These are phyloP conservation scores for Brachystomella parvula DNA, from an alignment of 1,140 invertebrate genomes.

Conservation along the genomic window DNA sequence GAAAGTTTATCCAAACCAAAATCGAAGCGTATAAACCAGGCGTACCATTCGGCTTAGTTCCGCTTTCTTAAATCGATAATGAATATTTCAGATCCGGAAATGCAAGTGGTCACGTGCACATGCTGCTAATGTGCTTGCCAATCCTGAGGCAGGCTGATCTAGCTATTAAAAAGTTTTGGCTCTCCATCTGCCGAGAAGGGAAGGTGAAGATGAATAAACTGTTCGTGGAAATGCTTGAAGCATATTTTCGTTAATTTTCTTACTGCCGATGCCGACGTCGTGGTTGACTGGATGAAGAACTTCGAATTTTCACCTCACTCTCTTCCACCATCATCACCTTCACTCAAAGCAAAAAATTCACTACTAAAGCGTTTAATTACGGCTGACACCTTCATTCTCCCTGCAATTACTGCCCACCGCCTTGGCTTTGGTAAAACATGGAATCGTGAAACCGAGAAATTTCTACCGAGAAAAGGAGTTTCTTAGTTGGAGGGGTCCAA, in stretches of 20 bases:
- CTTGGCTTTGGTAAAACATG: not conserved
- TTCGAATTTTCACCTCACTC: not conserved
- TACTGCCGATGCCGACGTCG: no score
- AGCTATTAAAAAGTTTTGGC: slow-evolving; percentile 82
- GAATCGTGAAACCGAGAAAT: no score
- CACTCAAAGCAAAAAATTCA: not conserved
- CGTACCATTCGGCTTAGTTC: not conserved
- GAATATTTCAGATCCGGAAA: slow-evolving; percentile 55
- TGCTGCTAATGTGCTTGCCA: slow-evolving; percentile 79
- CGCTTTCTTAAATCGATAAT: no score
- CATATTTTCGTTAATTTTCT: slow-evolving; percentile 50
- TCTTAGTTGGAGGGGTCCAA: no score
- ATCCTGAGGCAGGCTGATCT: slow-evolving; percentile 80
- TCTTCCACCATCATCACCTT: not conserved
- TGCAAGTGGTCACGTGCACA: slow-evolving; percentile 62
- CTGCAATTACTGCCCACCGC: not conserved
- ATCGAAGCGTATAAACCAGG: not conserved
- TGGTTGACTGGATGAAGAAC: no score
- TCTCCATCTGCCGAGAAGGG: slow-evolving; percentile 72
- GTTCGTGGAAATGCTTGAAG: slow-evolving; percentile 93
- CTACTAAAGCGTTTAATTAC: not conserved
- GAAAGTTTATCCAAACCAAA: not conserved
- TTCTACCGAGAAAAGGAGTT: no score
- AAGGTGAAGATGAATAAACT: slow-evolving; percentile 92
- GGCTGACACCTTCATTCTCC: not conserved